These are phyloP conservation scores for Larimichthys polyactis DNA, from an alignment of 2,113 vertebrate genomes.

Conservation along the genomic window DNA sequence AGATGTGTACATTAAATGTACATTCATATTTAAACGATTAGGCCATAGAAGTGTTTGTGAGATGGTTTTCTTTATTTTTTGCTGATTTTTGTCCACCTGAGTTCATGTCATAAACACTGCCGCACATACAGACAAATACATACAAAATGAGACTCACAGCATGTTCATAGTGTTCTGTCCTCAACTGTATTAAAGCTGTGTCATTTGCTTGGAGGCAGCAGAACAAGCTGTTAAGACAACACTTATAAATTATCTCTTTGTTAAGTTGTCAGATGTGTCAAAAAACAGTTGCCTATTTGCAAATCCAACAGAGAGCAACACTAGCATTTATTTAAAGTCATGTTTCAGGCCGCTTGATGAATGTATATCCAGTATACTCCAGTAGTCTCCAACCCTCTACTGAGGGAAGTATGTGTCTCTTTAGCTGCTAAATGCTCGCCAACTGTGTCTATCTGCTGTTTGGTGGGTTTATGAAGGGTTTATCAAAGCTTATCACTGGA, in stretches of 20 bases:
- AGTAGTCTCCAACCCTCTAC: background rate
- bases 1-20: background rate
- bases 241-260: background rate
- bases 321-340: background rate
- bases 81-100: background rate
- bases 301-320: background rate
- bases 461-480: background rate
- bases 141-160: background rate
- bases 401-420: background rate
- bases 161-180: background rate
- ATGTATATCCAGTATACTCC: background rate
- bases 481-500: background rate
- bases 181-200: background rate
- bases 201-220: background rate
- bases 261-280: background rate
- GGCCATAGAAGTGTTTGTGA: background rate
- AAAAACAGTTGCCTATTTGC: background rate
- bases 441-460: background rate
- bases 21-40: conserved; percentile 2
- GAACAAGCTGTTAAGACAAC: background rate
- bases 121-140: background rate
- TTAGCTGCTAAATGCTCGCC: background rate
- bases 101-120: background rate
- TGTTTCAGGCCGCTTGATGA: background rate
- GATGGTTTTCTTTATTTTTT: background rate